Percentiles rank a stretch among this genome's conserved stretches.
phyloP scores from a whole-genome alignment of 2,888 invertebrate species.

The Minunthozetes semirufus region DNA sequence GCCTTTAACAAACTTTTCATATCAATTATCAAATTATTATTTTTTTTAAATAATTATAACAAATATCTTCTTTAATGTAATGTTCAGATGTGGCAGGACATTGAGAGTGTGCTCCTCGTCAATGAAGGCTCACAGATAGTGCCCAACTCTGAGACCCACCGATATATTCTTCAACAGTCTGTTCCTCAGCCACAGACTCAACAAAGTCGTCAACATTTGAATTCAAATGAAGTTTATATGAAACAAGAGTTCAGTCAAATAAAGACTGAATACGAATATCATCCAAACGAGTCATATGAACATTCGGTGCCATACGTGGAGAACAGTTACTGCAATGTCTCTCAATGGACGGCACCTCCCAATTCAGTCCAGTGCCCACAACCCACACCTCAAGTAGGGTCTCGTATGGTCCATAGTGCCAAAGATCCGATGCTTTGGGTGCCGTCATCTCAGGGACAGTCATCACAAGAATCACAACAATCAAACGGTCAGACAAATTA shows the following conservation, averaged over 20 bases:
- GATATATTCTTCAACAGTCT: neutral
- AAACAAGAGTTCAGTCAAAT: slow-evolving; percentile 5
- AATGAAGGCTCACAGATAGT: slow-evolving; percentile 41
- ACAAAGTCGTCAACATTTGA: neutral
- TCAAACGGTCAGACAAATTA: slow-evolving; percentile 2
- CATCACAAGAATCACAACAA: neutral
- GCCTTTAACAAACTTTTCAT: no score
- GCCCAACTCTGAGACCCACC: neutral
- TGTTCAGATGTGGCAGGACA: slow-evolving; percentile 53
- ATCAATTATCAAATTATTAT: no score
- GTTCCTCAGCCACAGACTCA: neutral
- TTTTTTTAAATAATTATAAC: no score
- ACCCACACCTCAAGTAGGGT: neutral
- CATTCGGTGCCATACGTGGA: slow-evolving; percentile 10
- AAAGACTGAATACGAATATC: slow-evolving; percentile 8
- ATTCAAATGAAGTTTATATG: neutral
- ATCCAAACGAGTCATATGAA: neutral
- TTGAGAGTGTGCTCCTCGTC: slow-evolving; percentile 51
- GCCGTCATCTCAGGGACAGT: no score
- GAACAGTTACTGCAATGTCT: slow-evolving; percentile 5
- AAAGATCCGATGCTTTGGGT: slow-evolving; percentile 7
- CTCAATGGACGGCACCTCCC: neutral
- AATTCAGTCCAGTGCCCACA: neutral
- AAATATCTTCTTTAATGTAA: no score
- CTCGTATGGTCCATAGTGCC: slow-evolving; percentile 20